Evolutionary conservation across 2,113 vertebrate genomes (phyloP), one percentile per base, ranked within the genome.

Genomic region (Daphoenositta chrysoptera): DNA sequence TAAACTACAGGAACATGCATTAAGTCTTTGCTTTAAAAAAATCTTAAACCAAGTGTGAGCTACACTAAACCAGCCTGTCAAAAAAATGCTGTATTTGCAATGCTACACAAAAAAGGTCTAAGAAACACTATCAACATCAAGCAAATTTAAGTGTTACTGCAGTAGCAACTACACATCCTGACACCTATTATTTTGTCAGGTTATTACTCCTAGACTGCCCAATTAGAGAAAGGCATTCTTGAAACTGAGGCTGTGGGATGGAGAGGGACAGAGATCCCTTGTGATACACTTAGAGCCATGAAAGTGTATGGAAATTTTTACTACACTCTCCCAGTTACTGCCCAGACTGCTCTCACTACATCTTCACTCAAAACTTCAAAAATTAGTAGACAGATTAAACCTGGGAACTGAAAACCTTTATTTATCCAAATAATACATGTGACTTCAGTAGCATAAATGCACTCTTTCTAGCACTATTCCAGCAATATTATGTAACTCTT

Each of bases 371-470:
- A 71, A 82, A 71, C 60, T 91, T 81, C 82, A 92, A 87, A 40
- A 94, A 94, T 89, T 89, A 83, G 37, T 68, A 90, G 82, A 90
- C 68, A 79, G 79, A 78, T 58, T 88, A 56, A 28, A 86, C 58
- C 94, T 75, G 56, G 45, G 60, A 93, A 92, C 76, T n/a, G 72
- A 81, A 94, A 95, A 77, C 72, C 31, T 93, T 94, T 96, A 96
- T 95, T 97, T 78, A 70, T 80, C 88, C 76, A 95, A 92, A 89
- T 78, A 92, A 87, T 47, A 91, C 84, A 83, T 1, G 22, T 31
- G 39, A 82, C 87, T 94, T 64, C 33, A 80, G 79, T 51, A 85
- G 81, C 75, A 93, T 42, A 68, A 93, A 82, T 0, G 13, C 16
- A 71, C 60, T n/a, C 79, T 90, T 90, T 66, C 93, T 90, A 94